Conservation (phyloP, 2,888 invertebrate species). For the Rugalucina vietnamica region DNA sequence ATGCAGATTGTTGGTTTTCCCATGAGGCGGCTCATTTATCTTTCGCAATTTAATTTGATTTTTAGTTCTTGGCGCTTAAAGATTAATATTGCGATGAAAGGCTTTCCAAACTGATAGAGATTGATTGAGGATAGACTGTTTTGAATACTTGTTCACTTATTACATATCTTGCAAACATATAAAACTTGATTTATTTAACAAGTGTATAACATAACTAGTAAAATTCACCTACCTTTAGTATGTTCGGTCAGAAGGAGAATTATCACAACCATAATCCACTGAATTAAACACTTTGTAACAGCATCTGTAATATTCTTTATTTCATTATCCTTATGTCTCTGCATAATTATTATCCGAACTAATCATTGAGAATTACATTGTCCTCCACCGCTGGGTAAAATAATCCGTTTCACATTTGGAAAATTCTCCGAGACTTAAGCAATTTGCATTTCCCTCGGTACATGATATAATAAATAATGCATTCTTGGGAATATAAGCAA, state of each 20-base stretch:
- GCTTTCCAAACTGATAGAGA: no score
- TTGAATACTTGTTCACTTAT: no score
- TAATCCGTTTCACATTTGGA: neutral
- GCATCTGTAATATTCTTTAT: neutral
- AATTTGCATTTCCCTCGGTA: neutral
- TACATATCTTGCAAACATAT: no score
- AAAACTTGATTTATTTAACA: no score
- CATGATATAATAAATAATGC: slow-evolving; percentile 16
- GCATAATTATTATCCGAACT: slow-evolving; percentile 8
- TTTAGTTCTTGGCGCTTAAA: no score
- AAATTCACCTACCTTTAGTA: neutral
- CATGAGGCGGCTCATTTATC: no score
- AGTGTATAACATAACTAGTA: no score
- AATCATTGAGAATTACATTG: neutral
- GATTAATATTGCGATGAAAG: no score
- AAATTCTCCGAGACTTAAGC: neutral
- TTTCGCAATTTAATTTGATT: no score
- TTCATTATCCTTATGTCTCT: slow-evolving; percentile 1
- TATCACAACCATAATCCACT: neutral
- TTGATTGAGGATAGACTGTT: no score
- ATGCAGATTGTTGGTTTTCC: no score
- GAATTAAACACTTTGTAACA: neutral
- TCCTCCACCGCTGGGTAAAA: neutral
- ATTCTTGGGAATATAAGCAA: neutral
- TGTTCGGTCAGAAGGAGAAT: neutral